A percentile compares a stretch with the other conserved stretches of the same genome.
phyloP scores from a whole-genome alignment of 2,888 invertebrate species.

The Heliothis peltigera region DNA sequence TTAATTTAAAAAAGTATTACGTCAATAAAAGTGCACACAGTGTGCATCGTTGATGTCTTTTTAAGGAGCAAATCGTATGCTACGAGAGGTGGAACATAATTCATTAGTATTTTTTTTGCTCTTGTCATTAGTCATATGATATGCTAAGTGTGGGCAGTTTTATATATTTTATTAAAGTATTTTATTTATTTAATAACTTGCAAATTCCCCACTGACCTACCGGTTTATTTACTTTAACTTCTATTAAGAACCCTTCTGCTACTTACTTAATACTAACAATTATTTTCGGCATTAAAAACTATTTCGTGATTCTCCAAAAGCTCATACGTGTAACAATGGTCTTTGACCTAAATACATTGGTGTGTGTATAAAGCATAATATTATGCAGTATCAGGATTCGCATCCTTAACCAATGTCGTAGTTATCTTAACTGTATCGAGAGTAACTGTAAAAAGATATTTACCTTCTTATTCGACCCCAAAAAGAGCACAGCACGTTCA shows the following conservation, averaged over 20 bases:
- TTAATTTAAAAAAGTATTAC: conserved; percentile 16
- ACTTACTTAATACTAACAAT: too few relatives aligned
- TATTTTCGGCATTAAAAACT: neutral
- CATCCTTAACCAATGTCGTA: conserved; percentile 38
- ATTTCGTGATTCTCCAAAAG: neutral
- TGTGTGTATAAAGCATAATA: neutral
- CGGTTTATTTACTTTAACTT: too few relatives aligned
- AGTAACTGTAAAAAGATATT: conserved; percentile 74
- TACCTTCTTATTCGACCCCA: conserved; percentile 78
- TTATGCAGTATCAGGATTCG: conserved; percentile 16
- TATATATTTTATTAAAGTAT: conserved; percentile 25
- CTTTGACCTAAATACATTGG: neutral
- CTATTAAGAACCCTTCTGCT: too few relatives aligned
- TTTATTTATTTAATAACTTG: conserved; percentile 6
- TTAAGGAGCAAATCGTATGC: conserved; percentile 53
- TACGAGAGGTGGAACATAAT: conserved; percentile 29
- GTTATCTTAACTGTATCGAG: conserved; percentile 66
- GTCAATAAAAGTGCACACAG: conserved; percentile 6
- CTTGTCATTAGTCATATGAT: conserved; percentile 7
- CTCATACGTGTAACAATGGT: neutral
- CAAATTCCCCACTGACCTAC: neutral
- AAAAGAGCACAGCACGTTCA: conserved; percentile 67
- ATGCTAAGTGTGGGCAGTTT: conserved; percentile 9
- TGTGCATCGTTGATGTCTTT: conserved; percentile 73
- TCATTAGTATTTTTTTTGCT: conserved; percentile 20